These are phyloP conservation scores for Molorchus minor DNA, from an alignment of 2,888 invertebrate species.

Conservation along the genomic window DNA sequence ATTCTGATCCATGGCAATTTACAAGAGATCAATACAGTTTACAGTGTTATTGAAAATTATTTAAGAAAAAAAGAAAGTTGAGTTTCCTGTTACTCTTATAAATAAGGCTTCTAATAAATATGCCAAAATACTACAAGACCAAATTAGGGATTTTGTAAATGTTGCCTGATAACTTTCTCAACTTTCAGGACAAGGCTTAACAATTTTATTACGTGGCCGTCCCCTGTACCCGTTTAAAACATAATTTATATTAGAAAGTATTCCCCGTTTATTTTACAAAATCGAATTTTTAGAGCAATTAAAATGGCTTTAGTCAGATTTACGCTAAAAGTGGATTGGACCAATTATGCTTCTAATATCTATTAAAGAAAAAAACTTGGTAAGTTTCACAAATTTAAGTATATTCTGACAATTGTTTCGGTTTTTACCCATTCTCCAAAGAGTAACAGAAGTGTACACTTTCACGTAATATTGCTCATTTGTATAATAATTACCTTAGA, in stretches of 20 bases:
- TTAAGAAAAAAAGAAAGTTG: constrained; percentile 1
- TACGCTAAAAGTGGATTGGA: too few relatives aligned
- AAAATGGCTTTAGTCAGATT: too few relatives aligned
- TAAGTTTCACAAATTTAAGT: too few relatives aligned
- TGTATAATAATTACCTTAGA: too few relatives aligned
- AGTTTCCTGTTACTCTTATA: not conserved
- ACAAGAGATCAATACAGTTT: not conserved
- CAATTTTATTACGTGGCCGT: constrained; percentile 1
- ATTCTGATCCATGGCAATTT: not conserved
- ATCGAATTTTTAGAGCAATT: too few relatives aligned
- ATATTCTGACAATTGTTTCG: too few relatives aligned
- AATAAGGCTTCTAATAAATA: not conserved
- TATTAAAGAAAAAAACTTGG: too few relatives aligned
- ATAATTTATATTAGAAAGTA: constrained; percentile 1
- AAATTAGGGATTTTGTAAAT: not conserved
- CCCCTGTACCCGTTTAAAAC: not conserved
- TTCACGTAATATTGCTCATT: too few relatives aligned
- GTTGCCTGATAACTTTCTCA: not conserved
- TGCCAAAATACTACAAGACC: constrained; percentile 2
- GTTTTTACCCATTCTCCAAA: too few relatives aligned
- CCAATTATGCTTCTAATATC: too few relatives aligned
- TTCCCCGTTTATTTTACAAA: not conserved
- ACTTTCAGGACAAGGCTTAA: not conserved
- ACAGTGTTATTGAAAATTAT: not conserved
- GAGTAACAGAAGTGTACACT: too few relatives aligned